Evolutionary conservation across 2,888 invertebrate genomes (phyloP).

Genomic region (Lepidocyrtinus sp.): DNA sequence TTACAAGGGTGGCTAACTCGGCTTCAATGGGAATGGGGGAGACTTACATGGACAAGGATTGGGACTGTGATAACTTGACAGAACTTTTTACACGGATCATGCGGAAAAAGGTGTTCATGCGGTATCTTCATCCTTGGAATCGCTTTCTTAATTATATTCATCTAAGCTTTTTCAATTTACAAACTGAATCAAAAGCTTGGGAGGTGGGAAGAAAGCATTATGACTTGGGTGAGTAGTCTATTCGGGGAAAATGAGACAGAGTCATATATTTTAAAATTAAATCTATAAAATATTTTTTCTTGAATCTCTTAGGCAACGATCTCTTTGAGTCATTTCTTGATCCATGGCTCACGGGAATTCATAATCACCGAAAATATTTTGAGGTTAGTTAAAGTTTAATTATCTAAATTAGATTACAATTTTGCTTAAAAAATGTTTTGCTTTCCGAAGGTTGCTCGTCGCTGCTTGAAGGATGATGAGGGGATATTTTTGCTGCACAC

Average conservation of each 20-base stretch:
- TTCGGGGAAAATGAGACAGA: background rate
- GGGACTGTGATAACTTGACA: slow-evolving; percentile 51
- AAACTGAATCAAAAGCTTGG: slow-evolving; percentile 49
- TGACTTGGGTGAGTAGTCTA: slow-evolving; percentile 35
- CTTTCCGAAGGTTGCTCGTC: slow-evolving; percentile 35
- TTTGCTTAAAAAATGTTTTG: too few species aligned
- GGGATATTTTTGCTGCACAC: slow-evolving; percentile 63
- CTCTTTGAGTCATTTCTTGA: slow-evolving; percentile 64
- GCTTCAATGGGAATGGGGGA: slow-evolving; percentile 53
- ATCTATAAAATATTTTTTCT: background rate
- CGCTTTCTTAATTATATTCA: slow-evolving; percentile 50
- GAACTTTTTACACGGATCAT: slow-evolving; percentile 43
- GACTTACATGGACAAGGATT: slow-evolving; percentile 47
- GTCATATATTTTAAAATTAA: background rate
- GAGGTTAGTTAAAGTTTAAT: slow-evolving; percentile 27
- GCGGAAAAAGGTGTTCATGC: slow-evolving; percentile 29
- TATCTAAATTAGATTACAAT: background rate
- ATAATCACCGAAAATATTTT: too few species aligned
- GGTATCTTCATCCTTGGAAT: slow-evolving; percentile 57
- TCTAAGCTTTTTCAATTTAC: slow-evolving; percentile 50
- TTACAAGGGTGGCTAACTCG: slow-evolving; percentile 44
- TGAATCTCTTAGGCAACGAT: slow-evolving; percentile 61
- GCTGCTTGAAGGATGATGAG: slow-evolving; percentile 58
- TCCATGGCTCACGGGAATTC: too few species aligned
- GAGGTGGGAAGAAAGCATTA: slow-evolving; percentile 56